Evolutionary conservation across 2,888 invertebrate species (phyloP).

Genomic region (Chrysopilus asiliformis): DNA sequence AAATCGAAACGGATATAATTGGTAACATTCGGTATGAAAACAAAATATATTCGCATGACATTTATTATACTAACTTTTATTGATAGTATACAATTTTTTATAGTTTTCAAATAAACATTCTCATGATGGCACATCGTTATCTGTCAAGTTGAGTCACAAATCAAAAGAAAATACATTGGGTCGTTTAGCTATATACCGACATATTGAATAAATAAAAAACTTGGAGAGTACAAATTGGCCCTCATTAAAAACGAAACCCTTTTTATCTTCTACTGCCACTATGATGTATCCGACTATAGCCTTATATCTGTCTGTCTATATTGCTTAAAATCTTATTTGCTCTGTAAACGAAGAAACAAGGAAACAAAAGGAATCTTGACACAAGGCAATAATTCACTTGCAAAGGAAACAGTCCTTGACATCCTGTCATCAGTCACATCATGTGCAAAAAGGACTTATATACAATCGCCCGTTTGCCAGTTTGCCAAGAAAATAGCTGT

Average conservation of each 20-base stretch:
- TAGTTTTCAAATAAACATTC: constrained; percentile 2
- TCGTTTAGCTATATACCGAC: no score
- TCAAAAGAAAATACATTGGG: constrained; percentile 8
- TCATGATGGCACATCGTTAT: constrained; percentile 9
- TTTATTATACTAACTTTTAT: no score
- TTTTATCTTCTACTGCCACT: constrained; percentile 6
- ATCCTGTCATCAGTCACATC: constrained; percentile 11
- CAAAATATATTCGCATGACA: no score
- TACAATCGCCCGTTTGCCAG: background rate
- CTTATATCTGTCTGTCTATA: constrained; percentile 2
- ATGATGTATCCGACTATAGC: constrained; percentile 4
- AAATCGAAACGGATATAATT: no score
- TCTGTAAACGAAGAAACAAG: constrained; percentile 8
- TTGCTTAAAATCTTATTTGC: constrained; percentile 1
- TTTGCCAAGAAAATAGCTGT: background rate
- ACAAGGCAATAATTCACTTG: constrained; percentile 9
- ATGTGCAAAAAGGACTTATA: constrained; percentile 7
- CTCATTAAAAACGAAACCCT: constrained; percentile 10
- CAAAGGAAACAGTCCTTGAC: constrained; percentile 9
- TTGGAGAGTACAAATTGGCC: constrained; percentile 8
- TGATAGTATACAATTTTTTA: no score
- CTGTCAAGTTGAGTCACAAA: constrained; percentile 8
- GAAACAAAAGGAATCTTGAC: constrained; percentile 10
- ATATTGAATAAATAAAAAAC: constrained; percentile 6
- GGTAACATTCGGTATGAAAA: no score